These are phyloP conservation scores for Mechanitis mazaeus DNA, from an alignment of 2,888 invertebrate species.

Conservation along the genomic window DNA sequence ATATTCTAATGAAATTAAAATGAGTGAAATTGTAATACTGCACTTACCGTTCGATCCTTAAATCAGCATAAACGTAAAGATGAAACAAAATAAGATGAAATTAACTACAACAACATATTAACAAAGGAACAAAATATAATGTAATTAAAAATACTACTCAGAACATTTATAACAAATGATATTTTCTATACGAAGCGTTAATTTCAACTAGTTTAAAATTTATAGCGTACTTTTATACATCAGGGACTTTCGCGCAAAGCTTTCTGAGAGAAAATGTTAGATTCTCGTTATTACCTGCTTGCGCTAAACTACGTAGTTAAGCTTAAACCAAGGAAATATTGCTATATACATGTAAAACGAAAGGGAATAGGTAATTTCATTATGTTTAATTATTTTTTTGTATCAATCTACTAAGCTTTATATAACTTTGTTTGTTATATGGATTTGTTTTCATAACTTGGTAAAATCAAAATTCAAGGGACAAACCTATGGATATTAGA, in stretches of 20 bases:
- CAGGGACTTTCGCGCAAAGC: neutral
- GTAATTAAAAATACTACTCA: no score
- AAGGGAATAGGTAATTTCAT: no score
- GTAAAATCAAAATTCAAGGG: no score
- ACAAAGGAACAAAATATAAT: neutral
- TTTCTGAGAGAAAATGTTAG: constrained; percentile 10
- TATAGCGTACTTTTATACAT: constrained; percentile 10
- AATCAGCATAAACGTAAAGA: constrained; percentile 30
- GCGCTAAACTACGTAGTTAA: constrained; percentile 15
- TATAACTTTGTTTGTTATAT: no score
- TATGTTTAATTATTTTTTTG: no score
- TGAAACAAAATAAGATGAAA: constrained; percentile 32
- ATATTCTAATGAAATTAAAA: constrained; percentile 15
- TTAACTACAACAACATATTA: constrained; percentile 14
- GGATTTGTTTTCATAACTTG: no score
- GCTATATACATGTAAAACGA: no score
- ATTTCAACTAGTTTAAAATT: constrained; percentile 6
- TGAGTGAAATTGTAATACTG: constrained; percentile 20
- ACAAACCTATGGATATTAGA: no score
- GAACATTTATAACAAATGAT: neutral
- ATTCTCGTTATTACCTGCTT: constrained; percentile 22
- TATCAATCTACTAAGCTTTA: no score
- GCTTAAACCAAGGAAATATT: constrained; percentile 17
- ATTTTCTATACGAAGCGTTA: neutral
- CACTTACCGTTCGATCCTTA: constrained; percentile 68